Conservation (phyloP, 2,888 invertebrate genomes). For the Epirrita christyi region DNA sequence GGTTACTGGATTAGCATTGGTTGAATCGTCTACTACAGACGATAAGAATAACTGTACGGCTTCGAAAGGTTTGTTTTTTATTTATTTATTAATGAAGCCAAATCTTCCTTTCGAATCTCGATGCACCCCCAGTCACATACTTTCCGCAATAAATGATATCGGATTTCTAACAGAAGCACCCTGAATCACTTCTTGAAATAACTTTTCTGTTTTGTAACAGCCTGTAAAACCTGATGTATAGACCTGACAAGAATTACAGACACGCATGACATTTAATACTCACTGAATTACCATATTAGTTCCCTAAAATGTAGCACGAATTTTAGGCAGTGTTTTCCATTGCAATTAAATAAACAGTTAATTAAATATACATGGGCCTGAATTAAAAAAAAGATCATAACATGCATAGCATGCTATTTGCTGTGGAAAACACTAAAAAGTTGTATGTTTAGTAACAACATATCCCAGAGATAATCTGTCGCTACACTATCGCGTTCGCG, state of each 20-base stretch:
- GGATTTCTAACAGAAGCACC: constrained; percentile 16
- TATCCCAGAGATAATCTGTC: too few relatives aligned
- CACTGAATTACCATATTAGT: constrained; percentile 1
- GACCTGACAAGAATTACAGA: neutral
- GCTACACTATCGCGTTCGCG: constrained; percentile 1
- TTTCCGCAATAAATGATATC: constrained; percentile 11
- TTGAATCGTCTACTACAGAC: constrained; percentile 42
- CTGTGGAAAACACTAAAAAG: neutral
- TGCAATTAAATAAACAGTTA: neutral
- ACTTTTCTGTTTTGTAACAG: constrained; percentile 12
- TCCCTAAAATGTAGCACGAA: neutral
- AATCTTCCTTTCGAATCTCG: constrained; percentile 27
- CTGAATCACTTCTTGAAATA: constrained; percentile 19
- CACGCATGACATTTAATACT: constrained; percentile 27
- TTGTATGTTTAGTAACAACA: too few relatives aligned
- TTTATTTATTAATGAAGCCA: constrained; percentile 45
- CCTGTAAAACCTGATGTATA: neutral
- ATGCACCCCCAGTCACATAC: constrained; percentile 31
- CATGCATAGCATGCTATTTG: neutral
- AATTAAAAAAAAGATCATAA: neutral
- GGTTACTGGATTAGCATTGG: constrained; percentile 49
- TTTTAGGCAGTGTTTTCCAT: neutral
- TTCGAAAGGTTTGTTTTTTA: constrained; percentile 68
- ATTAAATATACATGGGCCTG: too few relatives aligned
- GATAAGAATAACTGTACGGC: constrained; percentile 23